Conservation (phyloP, 2,888 invertebrate species). For the Hypolimnas misippus region DNA sequence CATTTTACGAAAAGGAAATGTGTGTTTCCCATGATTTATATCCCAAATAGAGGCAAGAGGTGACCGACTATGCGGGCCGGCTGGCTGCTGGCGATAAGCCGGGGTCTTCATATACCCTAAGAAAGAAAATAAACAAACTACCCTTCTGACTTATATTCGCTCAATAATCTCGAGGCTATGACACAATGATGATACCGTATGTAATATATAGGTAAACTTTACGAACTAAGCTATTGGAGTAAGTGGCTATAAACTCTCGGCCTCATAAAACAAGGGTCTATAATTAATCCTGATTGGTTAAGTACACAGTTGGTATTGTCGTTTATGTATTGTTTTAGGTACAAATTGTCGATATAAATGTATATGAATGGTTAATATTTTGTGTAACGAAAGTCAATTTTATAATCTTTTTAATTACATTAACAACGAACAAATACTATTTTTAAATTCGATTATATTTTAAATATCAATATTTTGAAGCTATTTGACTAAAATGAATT, state of each 20-base stretch:
- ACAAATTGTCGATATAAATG: background rate
- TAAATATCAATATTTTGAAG: too few relatives aligned
- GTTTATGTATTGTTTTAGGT: constrained; percentile 4
- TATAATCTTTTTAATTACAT: background rate
- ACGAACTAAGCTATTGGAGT: constrained; percentile 53
- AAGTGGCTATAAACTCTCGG: constrained; percentile 55
- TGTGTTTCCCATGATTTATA: constrained; percentile 81
- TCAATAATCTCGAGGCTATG: constrained; percentile 56
- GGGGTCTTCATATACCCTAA: constrained; percentile 68
- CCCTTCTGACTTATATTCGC: constrained; percentile 65
- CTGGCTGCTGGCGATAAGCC: constrained; percentile 80
- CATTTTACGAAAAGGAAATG: constrained; percentile 79
- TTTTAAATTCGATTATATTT: too few relatives aligned
- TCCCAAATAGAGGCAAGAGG: constrained; percentile 72
- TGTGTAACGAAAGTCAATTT: background rate
- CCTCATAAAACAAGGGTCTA: constrained; percentile 49
- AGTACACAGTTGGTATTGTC: constrained; percentile 8
- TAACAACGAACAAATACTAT: too few relatives aligned
- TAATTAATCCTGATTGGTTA: constrained; percentile 52
- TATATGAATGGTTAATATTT: background rate
- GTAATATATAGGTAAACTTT: constrained; percentile 30
- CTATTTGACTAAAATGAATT: too few relatives aligned
- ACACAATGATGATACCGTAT: constrained; percentile 3
- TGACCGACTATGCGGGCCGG: constrained; percentile 64
- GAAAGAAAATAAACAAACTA: constrained; percentile 80